phyloP scores from a whole-genome alignment of 2,888 invertebrate genomes.

The Pseudococcus jackbeardsleyi region DNA sequence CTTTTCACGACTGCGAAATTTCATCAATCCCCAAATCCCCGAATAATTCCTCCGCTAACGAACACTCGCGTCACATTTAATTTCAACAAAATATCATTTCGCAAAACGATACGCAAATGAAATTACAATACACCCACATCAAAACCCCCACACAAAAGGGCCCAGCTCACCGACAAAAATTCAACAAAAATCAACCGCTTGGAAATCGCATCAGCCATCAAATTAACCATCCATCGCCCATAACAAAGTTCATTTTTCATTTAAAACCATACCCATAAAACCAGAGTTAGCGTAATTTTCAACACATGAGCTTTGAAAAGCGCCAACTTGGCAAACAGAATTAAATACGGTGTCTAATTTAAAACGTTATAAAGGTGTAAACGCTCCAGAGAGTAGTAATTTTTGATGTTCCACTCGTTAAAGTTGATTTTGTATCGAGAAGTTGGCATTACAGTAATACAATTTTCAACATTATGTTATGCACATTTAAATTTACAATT shows the following conservation, averaged over 20 bases:
- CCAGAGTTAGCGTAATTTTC: slow-evolving; percentile 12
- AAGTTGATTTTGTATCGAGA: slow-evolving; percentile 7
- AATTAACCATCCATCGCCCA: background rate
- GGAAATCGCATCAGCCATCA: background rate
- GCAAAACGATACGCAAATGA: background rate
- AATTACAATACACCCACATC: background rate
- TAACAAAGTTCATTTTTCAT: slow-evolving; percentile 29
- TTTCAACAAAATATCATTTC: background rate
- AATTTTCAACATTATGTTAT: background rate
- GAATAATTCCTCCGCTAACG: too few relatives aligned
- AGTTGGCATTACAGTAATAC: slow-evolving; percentile 1
- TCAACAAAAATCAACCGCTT: background rate
- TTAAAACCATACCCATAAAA: slow-evolving; percentile 7
- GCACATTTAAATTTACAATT: slow-evolving; percentile 22
- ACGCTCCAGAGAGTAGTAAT: slow-evolving; percentile 22
- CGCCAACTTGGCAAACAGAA: slow-evolving; percentile 13
- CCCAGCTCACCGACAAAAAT: background rate
- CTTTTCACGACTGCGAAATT: too few relatives aligned
- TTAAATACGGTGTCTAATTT: slow-evolving; percentile 1
- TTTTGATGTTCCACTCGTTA: slow-evolving; percentile 2
- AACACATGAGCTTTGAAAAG: slow-evolving; percentile 21
- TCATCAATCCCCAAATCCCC: too few relatives aligned
- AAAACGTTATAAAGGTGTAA: slow-evolving; percentile 46
- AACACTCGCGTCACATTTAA: too few relatives aligned
- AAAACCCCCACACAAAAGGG: background rate